Conservation (phyloP, 1,140 invertebrate genomes). For the Doryteuthis pealeii region DNA sequence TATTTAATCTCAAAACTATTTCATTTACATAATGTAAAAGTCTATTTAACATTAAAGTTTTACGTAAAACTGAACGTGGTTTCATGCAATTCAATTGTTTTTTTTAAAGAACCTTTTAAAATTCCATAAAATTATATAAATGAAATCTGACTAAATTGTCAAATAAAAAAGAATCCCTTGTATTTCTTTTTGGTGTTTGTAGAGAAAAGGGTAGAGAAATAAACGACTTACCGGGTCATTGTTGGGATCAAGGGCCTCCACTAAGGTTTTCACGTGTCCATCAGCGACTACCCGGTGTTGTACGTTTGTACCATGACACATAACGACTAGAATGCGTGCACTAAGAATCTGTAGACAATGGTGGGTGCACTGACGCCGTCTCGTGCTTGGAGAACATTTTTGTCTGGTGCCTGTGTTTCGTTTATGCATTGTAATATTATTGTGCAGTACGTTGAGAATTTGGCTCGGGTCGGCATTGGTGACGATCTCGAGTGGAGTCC, state of each 20-base stretch:
- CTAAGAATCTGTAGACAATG: slow-evolving; percentile 72
- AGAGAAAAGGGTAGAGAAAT: background rate
- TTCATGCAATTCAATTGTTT: no score
- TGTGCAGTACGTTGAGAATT: slow-evolving; percentile 70
- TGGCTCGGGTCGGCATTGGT: slow-evolving; percentile 62
- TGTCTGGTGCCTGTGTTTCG: slow-evolving; percentile 68
- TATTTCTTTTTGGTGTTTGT: background rate
- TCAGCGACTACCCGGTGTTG: slow-evolving; percentile 65
- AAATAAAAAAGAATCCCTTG: no score
- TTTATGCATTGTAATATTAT: slow-evolving; percentile 72
- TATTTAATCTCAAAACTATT: no score
- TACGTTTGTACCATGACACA: slow-evolving; percentile 64
- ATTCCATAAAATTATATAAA: no score
- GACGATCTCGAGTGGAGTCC: slow-evolving; percentile 60
- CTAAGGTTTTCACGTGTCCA: slow-evolving; percentile 66
- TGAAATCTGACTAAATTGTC: no score
- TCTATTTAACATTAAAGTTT: no score
- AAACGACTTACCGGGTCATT: slow-evolving; percentile 66
- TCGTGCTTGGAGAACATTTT: slow-evolving; percentile 66
- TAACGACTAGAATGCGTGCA: slow-evolving; percentile 68
- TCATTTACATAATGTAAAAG: no score
- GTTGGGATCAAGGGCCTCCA: slow-evolving; percentile 69
- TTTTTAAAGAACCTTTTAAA: no score
- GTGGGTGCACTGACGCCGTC: slow-evolving; percentile 69
- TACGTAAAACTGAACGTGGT: no score